phyloP scores from a whole-genome alignment of 2,888 invertebrate genomes.

The Allygus modestus region DNA sequence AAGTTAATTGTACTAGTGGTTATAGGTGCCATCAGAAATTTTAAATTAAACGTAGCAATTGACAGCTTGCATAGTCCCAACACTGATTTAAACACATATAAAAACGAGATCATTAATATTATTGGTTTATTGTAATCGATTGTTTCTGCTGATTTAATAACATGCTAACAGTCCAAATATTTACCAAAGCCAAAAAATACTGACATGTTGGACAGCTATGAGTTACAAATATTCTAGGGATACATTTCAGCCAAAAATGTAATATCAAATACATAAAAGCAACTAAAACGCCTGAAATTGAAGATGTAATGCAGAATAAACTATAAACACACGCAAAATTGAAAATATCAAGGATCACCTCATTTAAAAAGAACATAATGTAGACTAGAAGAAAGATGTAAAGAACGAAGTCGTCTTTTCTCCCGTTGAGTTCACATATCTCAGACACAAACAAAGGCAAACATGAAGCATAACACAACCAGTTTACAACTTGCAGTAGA shows the following conservation, averaged over 20 bases:
- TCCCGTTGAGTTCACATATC: neutral
- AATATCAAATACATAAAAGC: neutral
- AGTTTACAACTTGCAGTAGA: neutral
- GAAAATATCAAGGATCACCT: neutral
- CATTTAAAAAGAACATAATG: neutral
- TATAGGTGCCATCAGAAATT: too few species aligned
- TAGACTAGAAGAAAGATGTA: neutral
- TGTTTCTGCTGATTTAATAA: neutral
- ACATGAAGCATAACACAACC: conserved; percentile 5
- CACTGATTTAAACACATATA: too few species aligned
- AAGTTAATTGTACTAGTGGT: too few species aligned
- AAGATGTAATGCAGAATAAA: neutral
- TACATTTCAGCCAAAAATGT: neutral
- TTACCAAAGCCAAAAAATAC: neutral
- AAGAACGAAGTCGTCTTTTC: neutral
- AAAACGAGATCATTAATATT: too few species aligned
- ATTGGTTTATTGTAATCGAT: too few species aligned
- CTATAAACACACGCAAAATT: conserved; percentile 4
- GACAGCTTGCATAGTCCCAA: too few species aligned
- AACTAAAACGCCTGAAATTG: neutral
- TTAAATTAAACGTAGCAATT: too few species aligned
- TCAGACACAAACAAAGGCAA: conserved; percentile 6
- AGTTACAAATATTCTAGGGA: neutral
- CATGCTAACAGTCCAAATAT: neutral
- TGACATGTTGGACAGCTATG: neutral